Percentiles rank a stretch among this genome's conserved stretches.
Conservation (phyloP, 1,140 invertebrate genomes). For the Drosophila equinoxialis region DNA sequence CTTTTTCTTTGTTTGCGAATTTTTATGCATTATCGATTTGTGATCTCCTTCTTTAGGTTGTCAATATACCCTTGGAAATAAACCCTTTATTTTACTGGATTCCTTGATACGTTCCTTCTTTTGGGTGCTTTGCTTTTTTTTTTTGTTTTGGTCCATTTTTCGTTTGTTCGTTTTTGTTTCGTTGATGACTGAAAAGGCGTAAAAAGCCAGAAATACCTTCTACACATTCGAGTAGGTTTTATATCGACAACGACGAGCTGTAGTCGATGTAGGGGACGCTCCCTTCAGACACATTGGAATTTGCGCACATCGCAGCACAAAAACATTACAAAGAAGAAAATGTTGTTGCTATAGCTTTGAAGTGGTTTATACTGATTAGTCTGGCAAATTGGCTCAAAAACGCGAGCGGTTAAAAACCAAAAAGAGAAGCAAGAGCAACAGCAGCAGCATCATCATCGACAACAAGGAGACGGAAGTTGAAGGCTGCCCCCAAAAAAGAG, state of each 20-base stretch:
- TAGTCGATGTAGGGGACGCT: not conserved
- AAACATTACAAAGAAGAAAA: constrained; percentile 53
- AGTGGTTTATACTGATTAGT: constrained; percentile 72
- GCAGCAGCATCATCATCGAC: not conserved
- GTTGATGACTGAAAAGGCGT: constrained; percentile 36
- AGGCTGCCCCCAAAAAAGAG: constrained; percentile 1
- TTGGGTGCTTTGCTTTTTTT: not conserved
- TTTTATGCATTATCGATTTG: too few species aligned
- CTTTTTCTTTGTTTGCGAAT: too few species aligned
- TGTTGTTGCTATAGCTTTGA: constrained; percentile 58
- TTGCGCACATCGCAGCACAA: constrained; percentile 37
- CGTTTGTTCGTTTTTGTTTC: constrained; percentile 9
- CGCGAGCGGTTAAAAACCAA: constrained; percentile 34
- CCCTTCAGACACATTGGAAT: constrained; percentile 59
- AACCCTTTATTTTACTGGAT: constrained; percentile 1
- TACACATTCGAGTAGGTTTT: constrained; percentile 41
- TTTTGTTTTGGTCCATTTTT: not conserved
- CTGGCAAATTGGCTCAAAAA: constrained; percentile 57
- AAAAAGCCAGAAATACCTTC: constrained; percentile 39
- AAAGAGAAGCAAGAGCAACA: not conserved
- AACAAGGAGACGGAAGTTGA: constrained; percentile 11
- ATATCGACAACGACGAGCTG: constrained; percentile 41
- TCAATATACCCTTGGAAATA: not conserved
- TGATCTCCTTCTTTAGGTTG: not conserved
- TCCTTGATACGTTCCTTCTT: not conserved